phyloP scores from a whole-genome alignment of 37 sponge, comb jelly and placozoan species.

The Chondrosia reniformis region DNA sequence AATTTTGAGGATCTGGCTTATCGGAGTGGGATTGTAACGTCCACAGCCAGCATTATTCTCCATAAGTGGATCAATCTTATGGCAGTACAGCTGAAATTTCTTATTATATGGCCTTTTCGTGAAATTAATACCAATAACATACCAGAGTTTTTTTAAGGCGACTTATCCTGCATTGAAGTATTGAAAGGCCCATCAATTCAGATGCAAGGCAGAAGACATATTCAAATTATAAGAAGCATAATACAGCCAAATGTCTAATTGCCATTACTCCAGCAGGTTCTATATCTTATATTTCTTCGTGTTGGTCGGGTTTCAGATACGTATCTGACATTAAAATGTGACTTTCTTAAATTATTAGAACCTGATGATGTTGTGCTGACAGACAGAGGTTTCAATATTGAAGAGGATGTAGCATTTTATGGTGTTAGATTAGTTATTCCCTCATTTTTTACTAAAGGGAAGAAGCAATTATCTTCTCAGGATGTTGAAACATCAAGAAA shows the following conservation, averaged over 20 bases:
- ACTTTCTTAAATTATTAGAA: background rate
- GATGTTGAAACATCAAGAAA: background rate
- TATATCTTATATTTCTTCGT: background rate
- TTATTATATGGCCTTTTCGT: too few species aligned
- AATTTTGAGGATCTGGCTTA: too few species aligned
- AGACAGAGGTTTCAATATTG: background rate
- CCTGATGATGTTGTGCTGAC: background rate
- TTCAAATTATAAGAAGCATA: background rate
- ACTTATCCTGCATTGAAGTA: too few species aligned
- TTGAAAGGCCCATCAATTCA: too few species aligned
- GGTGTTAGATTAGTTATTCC: background rate
- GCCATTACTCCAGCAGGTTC: background rate
- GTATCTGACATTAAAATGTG: background rate
- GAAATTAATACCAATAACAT: too few species aligned
- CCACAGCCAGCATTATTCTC: too few species aligned
- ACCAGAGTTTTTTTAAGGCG: too few species aligned
- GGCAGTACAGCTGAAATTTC: too few species aligned
- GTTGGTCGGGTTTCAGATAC: conserved; percentile 1
- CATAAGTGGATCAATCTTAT: too few species aligned
- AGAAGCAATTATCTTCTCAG: background rate
- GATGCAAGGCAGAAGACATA: too few species aligned
- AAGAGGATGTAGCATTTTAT: background rate
- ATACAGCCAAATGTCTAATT: background rate
- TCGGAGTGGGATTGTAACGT: too few species aligned
- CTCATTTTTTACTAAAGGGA: background rate